These are phyloP conservation scores for Protosalanx chinensis DNA, from an alignment of 2,797 vertebrate species.

Conservation along the genomic window DNA sequence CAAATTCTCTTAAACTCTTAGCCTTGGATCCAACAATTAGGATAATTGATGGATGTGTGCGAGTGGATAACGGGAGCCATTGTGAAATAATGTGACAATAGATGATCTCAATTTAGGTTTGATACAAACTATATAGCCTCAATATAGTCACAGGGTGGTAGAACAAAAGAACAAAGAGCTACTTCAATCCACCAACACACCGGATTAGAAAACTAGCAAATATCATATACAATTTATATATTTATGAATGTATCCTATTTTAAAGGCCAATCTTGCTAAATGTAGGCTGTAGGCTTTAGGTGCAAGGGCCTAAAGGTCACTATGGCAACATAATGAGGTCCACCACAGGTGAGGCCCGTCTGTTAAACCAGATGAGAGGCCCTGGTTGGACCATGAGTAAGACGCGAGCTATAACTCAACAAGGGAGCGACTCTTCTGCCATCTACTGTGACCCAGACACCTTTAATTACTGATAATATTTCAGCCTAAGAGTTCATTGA, in stretches of 20 bases:
- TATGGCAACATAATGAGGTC: background rate
- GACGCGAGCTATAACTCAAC: conserved; percentile 67
- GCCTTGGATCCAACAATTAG: conserved; percentile 68
- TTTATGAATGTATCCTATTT: too few relatives aligned
- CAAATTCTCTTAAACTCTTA: conserved; percentile 72
- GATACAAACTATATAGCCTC: background rate
- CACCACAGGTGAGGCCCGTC: conserved; percentile 4
- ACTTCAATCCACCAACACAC: background rate
- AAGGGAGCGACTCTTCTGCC: conserved; percentile 64
- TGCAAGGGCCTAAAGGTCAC: background rate
- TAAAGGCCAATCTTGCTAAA: background rate
- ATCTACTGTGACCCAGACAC: conserved; percentile 65
- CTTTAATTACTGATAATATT: conserved; percentile 77
- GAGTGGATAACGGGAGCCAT: conserved; percentile 12
- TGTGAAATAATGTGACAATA: conserved; percentile 26
- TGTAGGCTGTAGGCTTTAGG: background rate
- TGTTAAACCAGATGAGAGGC: conserved; percentile 28
- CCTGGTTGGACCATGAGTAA: conserved; percentile 41
- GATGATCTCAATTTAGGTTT: conserved; percentile 20
- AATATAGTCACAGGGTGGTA: background rate
- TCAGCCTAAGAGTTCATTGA: conserved; percentile 70
- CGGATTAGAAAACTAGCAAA: background rate
- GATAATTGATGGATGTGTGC: conserved; percentile 64
- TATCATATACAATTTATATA: background rate
- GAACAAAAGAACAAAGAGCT: background rate